These are phyloP conservation scores for Copidosoma aretas DNA, from an alignment of 2,888 invertebrate species.

Conservation along the genomic window DNA sequence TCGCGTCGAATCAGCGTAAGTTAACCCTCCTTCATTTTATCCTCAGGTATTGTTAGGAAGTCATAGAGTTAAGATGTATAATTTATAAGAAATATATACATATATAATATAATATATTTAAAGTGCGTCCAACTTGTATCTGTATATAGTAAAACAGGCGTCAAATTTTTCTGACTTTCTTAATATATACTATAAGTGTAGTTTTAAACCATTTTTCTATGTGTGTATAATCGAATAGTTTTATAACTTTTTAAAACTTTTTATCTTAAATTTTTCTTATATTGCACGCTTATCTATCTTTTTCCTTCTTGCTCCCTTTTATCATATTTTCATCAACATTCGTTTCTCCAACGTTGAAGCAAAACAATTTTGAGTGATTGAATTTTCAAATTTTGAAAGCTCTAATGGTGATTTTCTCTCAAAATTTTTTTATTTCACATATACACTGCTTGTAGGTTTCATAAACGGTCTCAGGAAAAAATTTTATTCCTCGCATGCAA, in stretches of 20 bases:
- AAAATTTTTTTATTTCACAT: conserved; percentile 33
- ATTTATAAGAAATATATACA: not conserved
- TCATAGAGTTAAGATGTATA: conserved; percentile 9
- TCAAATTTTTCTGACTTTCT: conserved; percentile 6
- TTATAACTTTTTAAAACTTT: conserved; percentile 31
- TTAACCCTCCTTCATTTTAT: conserved; percentile 4
- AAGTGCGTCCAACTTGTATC: not conserved
- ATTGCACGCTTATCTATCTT: conserved; percentile 41
- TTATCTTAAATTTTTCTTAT: conserved; percentile 37
- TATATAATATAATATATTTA: too few relatives aligned
- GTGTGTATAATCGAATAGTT: conserved; percentile 1
- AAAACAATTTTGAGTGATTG: not conserved
- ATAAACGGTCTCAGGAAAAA: conserved; percentile 53
- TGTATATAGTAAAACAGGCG: conserved; percentile 5
- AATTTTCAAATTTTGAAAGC: conserved; percentile 48
- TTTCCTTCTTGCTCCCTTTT: conserved; percentile 37
- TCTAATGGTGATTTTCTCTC: conserved; percentile 32
- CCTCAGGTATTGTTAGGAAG: conserved; percentile 22
- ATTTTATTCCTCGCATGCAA: conserved; percentile 54
- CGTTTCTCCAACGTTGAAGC: not conserved
- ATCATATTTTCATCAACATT: conserved; percentile 40
- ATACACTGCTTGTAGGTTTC: conserved; percentile 42
- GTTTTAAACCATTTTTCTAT: conserved; percentile 10
- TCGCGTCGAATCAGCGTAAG: conserved; percentile 18
- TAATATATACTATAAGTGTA: not conserved